These are phyloP conservation scores for Momotus momota DNA, from an alignment of 2,797 vertebrate genomes.

Conservation along the genomic window DNA sequence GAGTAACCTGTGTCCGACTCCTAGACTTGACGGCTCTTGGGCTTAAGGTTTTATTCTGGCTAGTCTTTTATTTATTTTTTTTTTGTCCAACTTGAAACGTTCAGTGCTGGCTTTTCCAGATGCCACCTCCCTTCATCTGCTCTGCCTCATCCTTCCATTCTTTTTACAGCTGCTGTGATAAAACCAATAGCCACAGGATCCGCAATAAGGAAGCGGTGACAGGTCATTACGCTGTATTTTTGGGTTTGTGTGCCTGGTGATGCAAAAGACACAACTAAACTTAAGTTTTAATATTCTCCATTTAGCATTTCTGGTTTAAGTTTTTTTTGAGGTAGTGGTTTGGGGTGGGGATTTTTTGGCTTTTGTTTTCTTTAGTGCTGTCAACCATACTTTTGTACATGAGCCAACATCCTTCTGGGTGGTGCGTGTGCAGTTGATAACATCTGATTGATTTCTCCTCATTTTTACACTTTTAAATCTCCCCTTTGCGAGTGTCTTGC, in stretches of 20 bases:
- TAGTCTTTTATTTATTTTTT: conserved; percentile 34
- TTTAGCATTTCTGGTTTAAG: neutral
- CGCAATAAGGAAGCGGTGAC: rapidly evolving
- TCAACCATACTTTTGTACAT: neutral
- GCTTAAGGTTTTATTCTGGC: conserved; percentile 72
- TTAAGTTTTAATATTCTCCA: neutral
- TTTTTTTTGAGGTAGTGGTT: no score
- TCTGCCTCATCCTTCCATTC: neutral
- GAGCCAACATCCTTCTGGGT: neutral
- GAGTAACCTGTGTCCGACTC: conserved; percentile 73
- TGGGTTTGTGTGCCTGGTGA: neutral
- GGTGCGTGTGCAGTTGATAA: neutral
- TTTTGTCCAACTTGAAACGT: conserved; percentile 56
- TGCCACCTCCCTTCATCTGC: conserved; percentile 10
- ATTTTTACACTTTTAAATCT: neutral
- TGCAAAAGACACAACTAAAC: neutral
- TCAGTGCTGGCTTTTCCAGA: conserved; percentile 44
- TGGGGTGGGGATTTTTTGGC: neutral
- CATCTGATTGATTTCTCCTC: neutral
- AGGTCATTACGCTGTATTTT: rapidly evolving
- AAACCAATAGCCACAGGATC: neutral
- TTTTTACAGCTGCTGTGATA: conserved; percentile 35
- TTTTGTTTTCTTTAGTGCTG: neutral
- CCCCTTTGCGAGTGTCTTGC: neutral
- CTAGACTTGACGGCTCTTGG: conserved; percentile 54